A percentile compares a stretch with the other conserved stretches of the same genome.
These are phyloP conservation scores for Nilaparvata lugens DNA, from an alignment of 1,140 invertebrate genomes.

Conservation along the genomic window DNA sequence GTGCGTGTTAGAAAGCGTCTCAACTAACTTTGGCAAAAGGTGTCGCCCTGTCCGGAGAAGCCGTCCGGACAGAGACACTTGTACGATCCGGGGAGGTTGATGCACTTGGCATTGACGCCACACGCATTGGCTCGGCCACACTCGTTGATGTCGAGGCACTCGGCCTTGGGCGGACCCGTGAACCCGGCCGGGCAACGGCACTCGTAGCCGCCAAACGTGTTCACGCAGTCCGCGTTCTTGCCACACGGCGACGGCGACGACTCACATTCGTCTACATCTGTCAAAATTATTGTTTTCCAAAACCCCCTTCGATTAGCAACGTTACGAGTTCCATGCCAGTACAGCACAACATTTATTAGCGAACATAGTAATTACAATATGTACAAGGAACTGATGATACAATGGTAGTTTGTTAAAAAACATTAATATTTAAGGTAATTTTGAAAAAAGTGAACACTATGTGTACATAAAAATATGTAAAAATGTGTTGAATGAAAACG, in stretches of 20 bases:
- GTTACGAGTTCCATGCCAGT: too few species aligned
- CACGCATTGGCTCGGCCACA: constrained; percentile 51
- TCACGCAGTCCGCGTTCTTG: constrained; percentile 59
- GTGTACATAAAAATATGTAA: too few species aligned
- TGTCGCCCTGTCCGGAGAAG: constrained; percentile 48
- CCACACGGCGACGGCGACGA: constrained; percentile 50
- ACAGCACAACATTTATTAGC: too few species aligned
- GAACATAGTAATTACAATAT: too few species aligned
- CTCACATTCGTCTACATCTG: constrained; percentile 46
- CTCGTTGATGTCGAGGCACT: constrained; percentile 56
- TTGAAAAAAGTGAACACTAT: too few species aligned
- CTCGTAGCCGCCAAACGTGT: constrained; percentile 60
- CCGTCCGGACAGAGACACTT: constrained; percentile 62
- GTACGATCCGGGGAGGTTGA: constrained; percentile 64
- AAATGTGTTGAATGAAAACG: too few species aligned
- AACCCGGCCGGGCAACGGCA: constrained; percentile 67
- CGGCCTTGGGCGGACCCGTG: constrained; percentile 41
- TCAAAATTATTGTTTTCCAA: neutral
- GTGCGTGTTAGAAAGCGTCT: constrained; percentile 3
- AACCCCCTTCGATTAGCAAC: too few species aligned
- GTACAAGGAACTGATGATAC: too few species aligned
- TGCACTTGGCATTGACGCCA: constrained; percentile 59
- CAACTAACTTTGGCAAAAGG: constrained; percentile 70
- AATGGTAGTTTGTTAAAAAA: too few species aligned
- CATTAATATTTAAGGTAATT: too few species aligned